Conservation (phyloP, 2,797 vertebrate genomes). For the Trematomus bernacchii region DNA sequence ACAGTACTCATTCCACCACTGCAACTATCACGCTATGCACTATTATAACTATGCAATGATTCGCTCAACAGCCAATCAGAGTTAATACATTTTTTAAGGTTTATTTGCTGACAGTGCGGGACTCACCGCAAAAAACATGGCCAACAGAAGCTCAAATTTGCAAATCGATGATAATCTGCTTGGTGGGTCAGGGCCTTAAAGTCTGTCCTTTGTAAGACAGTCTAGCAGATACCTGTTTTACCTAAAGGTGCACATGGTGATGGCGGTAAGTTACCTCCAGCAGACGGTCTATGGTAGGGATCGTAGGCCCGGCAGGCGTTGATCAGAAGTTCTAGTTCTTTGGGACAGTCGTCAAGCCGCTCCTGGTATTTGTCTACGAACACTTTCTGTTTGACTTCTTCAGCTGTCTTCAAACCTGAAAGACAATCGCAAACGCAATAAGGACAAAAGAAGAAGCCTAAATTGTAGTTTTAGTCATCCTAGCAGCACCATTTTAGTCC, state of each 20-base stretch:
- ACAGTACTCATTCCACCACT: too few species aligned
- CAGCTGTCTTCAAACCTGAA: slow-evolving; percentile 65
- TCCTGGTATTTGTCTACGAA: slow-evolving; percentile 61
- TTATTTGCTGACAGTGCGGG: too few species aligned
- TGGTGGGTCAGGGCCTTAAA: too few species aligned
- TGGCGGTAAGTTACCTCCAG: slow-evolving; percentile 79
- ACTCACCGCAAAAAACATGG: too few species aligned
- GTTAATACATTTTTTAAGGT: too few species aligned
- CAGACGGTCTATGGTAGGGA: slow-evolving; percentile 83
- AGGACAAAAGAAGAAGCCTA: background rate
- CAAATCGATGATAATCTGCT: too few species aligned
- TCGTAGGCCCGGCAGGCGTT: slow-evolving; percentile 80
- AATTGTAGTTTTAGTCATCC: too few species aligned
- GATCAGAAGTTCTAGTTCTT: slow-evolving; percentile 77
- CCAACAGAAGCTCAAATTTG: too few species aligned
- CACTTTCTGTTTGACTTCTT: slow-evolving; percentile 80
- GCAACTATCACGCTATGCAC: too few species aligned
- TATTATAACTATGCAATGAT: too few species aligned
- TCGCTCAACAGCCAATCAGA: too few species aligned
- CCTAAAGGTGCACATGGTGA: background rate
- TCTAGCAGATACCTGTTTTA: background rate
- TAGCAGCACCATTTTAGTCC: too few species aligned
- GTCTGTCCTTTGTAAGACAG: background rate
- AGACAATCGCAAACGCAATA: background rate
- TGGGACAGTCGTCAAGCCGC: slow-evolving; percentile 84